phyloP scores from a whole-genome alignment of 2,797 vertebrate species.

The Intellagama lesueurii region DNA sequence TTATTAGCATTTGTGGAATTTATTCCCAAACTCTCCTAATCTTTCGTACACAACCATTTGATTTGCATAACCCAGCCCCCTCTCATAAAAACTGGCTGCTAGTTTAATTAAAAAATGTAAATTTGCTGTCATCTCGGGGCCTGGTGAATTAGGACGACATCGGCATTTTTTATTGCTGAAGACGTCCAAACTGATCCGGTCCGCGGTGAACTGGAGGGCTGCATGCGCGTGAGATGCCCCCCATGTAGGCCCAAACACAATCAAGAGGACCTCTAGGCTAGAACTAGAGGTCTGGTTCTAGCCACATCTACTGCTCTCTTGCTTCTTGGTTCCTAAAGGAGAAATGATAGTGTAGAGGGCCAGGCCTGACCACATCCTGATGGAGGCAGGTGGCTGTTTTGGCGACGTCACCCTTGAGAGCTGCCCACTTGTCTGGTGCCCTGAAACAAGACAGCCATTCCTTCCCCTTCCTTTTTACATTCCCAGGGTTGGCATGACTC shows the following conservation, averaged over 20 bases:
- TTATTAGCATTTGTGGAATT: slow-evolving; percentile 97
- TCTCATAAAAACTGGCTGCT: slow-evolving; percentile 99
- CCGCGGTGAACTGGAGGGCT: slow-evolving; percentile 79
- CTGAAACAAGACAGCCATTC: background rate
- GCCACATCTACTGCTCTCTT: background rate
- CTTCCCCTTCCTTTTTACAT: background rate
- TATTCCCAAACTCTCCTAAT: slow-evolving; percentile 99
- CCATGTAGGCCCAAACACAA: slow-evolving; percentile 47
- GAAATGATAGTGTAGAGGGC: slow-evolving; percentile 40
- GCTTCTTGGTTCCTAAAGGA: slow-evolving; percentile 45
- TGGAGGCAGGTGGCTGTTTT: background rate
- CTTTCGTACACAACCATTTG: slow-evolving; percentile 99
- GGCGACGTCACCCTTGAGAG: slow-evolving; percentile 43
- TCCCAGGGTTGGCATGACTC: background rate
- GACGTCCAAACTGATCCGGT: slow-evolving; percentile 98
- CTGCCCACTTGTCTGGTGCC: slow-evolving; percentile 57
- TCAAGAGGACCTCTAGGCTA: slow-evolving; percentile 48
- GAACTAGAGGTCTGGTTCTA: background rate
- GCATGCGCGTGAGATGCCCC: too few species aligned
- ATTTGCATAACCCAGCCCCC: slow-evolving; percentile 99
- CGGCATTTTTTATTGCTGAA: slow-evolving; percentile 99
- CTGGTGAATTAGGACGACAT: slow-evolving; percentile 99
- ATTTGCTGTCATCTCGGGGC: slow-evolving; percentile 99
- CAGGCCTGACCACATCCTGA: slow-evolving; percentile 54
- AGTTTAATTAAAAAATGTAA: slow-evolving; percentile 99